Evolutionary conservation across 2,888 invertebrate genomes (phyloP).

Genomic region (Trichopria drosophilae): DNA sequence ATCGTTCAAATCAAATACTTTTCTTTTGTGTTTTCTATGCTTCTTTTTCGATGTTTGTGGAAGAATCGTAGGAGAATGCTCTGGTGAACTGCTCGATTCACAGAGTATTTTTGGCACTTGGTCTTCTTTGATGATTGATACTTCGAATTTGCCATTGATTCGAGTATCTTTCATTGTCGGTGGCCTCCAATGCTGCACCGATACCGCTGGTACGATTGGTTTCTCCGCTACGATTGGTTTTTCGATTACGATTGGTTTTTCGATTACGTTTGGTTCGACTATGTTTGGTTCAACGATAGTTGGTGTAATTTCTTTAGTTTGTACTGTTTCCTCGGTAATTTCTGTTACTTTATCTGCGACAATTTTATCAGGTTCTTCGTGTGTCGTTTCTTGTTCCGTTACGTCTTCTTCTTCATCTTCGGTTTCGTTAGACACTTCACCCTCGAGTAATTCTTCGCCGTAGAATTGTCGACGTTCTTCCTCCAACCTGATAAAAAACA

Average conservation of each 20-base stretch:
- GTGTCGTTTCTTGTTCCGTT: constrained; percentile 22
- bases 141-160: constrained; percentile 31
- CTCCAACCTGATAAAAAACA: constrained; percentile 39
- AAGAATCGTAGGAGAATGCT: constrained; percentile 28
- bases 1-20: too few species aligned
- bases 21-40: constrained; percentile 14
- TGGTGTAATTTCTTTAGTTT: constrained; percentile 15
- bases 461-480: constrained; percentile 40
- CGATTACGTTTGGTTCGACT: background rate
- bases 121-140: constrained; percentile 25
- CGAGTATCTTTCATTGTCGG: constrained; percentile 19
- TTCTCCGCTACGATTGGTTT: constrained; percentile 4
- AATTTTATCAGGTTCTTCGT: constrained; percentile 33
- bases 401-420: constrained; percentile 31
- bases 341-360: constrained; percentile 33
- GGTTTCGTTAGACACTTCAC: constrained; percentile 41
- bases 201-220: background rate
- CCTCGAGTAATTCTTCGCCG: constrained; percentile 37
- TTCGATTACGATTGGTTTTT: background rate
- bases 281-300: background rate
- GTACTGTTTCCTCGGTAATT: constrained; percentile 33
- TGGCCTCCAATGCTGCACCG: too few species aligned
- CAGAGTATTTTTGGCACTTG: constrained; percentile 19
- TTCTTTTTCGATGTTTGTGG: constrained; percentile 2
- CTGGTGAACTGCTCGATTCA: constrained; percentile 29